These are phyloP conservation scores for Trichoplusia ni DNA, from an alignment of 1,140 invertebrate genomes.

Conservation along the genomic window DNA sequence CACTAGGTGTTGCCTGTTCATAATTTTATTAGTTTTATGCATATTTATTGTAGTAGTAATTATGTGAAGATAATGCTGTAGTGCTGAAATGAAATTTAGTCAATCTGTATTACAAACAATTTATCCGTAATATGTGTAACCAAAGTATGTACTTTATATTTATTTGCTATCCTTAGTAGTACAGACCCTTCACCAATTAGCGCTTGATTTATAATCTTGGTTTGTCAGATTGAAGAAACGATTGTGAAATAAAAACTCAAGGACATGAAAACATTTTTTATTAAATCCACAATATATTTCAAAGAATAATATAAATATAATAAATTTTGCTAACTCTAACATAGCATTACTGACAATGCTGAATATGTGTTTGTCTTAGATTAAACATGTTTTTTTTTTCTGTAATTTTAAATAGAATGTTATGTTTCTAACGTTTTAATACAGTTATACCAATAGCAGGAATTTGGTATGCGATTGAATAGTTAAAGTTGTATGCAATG, in stretches of 20 bases:
- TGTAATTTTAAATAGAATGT: conserved; percentile 56
- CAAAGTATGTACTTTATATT: no score
- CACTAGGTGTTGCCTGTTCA: no score
- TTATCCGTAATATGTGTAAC: no score
- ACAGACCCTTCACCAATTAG: no score
- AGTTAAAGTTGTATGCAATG: conserved; percentile 41
- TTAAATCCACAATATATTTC: conserved; percentile 80
- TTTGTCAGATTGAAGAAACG: no score
- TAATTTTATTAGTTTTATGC: no score
- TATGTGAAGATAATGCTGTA: no score
- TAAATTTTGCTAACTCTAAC: conserved; percentile 74
- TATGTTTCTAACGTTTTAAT: conserved; percentile 51
- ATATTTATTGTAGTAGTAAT: no score
- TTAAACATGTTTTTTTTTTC: conserved; percentile 41
- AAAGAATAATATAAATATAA: conserved; percentile 80
- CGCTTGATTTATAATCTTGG: no score
- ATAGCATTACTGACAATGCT: conserved; percentile 66
- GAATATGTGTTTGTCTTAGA: conserved; percentile 61
- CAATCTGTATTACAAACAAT: no score
- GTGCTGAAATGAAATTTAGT: no score
- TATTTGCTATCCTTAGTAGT: no score
- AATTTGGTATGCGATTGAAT: conserved; percentile 31
- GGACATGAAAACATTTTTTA: conserved; percentile 75
- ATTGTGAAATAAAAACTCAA: conserved; percentile 56
- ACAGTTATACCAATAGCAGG: conserved; percentile 50